Evolutionary conservation across 2,888 invertebrate species (phyloP).

Genomic region (Dilophus febrilis): DNA sequence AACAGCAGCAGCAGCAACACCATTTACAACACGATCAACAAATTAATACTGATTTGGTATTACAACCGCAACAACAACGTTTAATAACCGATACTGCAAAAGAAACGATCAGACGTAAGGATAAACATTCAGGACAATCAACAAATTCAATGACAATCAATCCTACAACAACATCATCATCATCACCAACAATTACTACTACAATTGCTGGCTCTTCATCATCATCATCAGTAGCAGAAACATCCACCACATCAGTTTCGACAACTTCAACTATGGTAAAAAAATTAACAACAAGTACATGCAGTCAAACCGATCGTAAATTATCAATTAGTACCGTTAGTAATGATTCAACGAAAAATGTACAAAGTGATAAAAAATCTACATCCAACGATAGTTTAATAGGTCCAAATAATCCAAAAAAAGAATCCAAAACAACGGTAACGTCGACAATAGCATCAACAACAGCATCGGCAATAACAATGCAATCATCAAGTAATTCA

Average conservation of each 20-base stretch:
- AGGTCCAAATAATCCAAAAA: too few species aligned
- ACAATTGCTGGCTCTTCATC: background rate
- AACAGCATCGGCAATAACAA: slow-evolving; percentile 2
- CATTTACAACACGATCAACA: background rate
- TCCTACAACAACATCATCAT: background rate
- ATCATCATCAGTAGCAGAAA: background rate
- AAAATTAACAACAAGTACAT: slow-evolving; percentile 1
- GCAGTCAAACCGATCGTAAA: slow-evolving; percentile 1
- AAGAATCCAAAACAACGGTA: too few species aligned
- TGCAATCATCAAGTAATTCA: background rate
- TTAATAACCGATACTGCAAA: too few species aligned
- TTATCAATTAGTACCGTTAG: slow-evolving; percentile 1
- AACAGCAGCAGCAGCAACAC: background rate
- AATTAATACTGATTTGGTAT: background rate
- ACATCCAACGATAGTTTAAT: too few species aligned
- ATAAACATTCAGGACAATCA: background rate
- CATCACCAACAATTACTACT: background rate
- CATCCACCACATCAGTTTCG: background rate
- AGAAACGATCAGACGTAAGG: too few species aligned
- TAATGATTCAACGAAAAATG: background rate
- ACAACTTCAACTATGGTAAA: background rate
- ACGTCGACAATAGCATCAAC: slow-evolving; percentile 3
- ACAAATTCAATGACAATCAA: background rate
- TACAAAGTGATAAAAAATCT: too few species aligned
- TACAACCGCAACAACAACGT: background rate